phyloP scores from a whole-genome alignment of 2,888 invertebrate genomes.

The Leucoptera coffeella region DNA sequence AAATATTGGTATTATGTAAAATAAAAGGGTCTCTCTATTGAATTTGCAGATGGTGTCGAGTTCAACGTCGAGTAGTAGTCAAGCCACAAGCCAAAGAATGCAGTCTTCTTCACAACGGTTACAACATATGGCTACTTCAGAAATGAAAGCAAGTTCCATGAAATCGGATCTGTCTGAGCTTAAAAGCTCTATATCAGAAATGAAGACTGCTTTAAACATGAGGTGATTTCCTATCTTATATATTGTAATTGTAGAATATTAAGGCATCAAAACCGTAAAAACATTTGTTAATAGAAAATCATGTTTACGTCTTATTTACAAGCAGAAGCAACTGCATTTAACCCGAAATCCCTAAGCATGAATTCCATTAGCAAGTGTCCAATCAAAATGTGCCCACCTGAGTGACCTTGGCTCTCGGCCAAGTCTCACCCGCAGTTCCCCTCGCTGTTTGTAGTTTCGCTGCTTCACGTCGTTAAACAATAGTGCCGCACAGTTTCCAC shows the following conservation, averaged over 20 bases:
- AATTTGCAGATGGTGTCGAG: slow-evolving; percentile 47
- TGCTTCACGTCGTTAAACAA: slow-evolving; percentile 44
- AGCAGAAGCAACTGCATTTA: background rate
- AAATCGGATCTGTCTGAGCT: slow-evolving; percentile 74
- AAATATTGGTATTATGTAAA: slow-evolving; percentile 7
- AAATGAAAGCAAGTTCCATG: slow-evolving; percentile 77
- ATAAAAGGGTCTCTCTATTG: slow-evolving; percentile 11
- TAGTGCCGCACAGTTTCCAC: slow-evolving; percentile 29
- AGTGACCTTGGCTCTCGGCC: slow-evolving; percentile 41
- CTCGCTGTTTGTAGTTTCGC: slow-evolving; percentile 35
- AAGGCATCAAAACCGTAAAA: too few species aligned
- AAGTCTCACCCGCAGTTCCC: slow-evolving; percentile 36
- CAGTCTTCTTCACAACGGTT: slow-evolving; percentile 53
- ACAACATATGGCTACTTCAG: slow-evolving; percentile 55
- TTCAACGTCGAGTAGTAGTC: slow-evolving; percentile 52
- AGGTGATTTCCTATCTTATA: too few species aligned
- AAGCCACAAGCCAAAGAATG: slow-evolving; percentile 51
- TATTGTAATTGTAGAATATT: too few species aligned
- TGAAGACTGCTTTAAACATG: slow-evolving; percentile 60
- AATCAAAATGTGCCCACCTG: slow-evolving; percentile 39
- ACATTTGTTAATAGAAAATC: too few species aligned
- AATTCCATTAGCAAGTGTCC: slow-evolving; percentile 9
- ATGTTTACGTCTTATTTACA: too few species aligned
- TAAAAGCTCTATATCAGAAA: slow-evolving; percentile 80
- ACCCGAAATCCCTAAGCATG: background rate